Percentiles rank a stretch among this genome's conserved stretches.
phyloP scores from a whole-genome alignment of 1,140 invertebrate genomes.

The Mya arenaria region DNA sequence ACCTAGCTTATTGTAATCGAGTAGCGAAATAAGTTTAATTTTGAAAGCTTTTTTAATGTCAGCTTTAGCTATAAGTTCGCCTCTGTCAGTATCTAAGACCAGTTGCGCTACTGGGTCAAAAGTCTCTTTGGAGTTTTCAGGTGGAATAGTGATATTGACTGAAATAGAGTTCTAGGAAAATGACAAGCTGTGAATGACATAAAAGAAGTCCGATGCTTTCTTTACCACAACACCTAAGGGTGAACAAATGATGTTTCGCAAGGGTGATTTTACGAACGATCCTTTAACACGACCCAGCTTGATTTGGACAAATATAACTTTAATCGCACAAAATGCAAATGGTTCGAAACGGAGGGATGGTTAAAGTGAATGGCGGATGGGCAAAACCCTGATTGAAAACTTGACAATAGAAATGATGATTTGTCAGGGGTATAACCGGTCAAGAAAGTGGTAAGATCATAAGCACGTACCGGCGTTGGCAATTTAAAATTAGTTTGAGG shows the following conservation, averaged over 20 bases:
- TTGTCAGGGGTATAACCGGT: background rate
- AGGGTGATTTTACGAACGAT: background rate
- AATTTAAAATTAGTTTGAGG: background rate
- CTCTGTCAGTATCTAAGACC: background rate
- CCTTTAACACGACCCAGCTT: background rate
- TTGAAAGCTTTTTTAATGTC: constrained; percentile 30
- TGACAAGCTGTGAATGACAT: constrained; percentile 14
- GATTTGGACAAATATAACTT: background rate
- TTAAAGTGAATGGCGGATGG: background rate
- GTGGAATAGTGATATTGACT: background rate
- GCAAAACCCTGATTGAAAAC: constrained; percentile 27
- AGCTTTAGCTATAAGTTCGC: constrained; percentile 23
- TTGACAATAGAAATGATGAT: background rate
- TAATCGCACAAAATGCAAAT: background rate
- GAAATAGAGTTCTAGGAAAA: background rate
- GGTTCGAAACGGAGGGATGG: background rate
- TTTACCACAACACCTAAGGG: constrained; percentile 12
- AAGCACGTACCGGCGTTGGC: background rate
- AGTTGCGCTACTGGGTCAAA: constrained; percentile 2
- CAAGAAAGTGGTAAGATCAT: background rate
- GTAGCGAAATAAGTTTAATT: constrained; percentile 4
- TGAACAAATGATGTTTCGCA: background rate
- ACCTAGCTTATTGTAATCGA: constrained; percentile 7
- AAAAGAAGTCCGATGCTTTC: background rate
- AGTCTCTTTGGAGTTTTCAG: constrained; percentile 5